These are phyloP conservation scores for Tetrao urogallus DNA, from an alignment of 2,113 vertebrate genomes.

Conservation along the genomic window DNA sequence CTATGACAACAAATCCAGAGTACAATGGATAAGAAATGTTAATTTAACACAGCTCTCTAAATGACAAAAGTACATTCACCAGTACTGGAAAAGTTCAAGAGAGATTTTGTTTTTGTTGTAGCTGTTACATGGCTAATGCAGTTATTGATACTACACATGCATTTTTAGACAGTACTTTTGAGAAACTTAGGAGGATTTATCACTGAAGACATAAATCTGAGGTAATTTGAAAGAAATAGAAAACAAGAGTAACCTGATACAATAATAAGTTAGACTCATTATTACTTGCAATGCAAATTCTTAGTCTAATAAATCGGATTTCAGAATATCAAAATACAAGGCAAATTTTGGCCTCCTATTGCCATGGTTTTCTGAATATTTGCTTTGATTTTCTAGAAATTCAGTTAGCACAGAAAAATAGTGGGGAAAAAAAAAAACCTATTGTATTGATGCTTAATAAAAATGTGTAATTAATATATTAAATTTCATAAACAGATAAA, in stretches of 20 bases:
- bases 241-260: constrained; percentile 6
- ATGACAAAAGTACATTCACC: background rate
- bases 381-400: background rate
- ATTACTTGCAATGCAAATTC: background rate
- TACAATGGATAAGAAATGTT: background rate
- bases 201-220: background rate
- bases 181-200: constrained; percentile 11
- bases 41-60: background rate
- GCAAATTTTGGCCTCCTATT: background rate
- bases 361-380: background rate
- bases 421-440: background rate
- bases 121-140: background rate
- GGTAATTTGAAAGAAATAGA: constrained; percentile 27
- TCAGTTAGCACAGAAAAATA: background rate
- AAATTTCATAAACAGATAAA: background rate
- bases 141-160: background rate
- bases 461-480: background rate
- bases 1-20: constrained; percentile 40
- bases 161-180: background rate
- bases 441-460: background rate
- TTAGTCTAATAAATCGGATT: background rate
- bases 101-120: background rate
- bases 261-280: background rate
- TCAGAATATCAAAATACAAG: background rate
- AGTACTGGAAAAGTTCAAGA: background rate